Evolutionary conservation across 2,888 invertebrate genomes (phyloP), one percentile per base, ranked within the genome.

Genomic region (Synanthedon vespiformis): DNA sequence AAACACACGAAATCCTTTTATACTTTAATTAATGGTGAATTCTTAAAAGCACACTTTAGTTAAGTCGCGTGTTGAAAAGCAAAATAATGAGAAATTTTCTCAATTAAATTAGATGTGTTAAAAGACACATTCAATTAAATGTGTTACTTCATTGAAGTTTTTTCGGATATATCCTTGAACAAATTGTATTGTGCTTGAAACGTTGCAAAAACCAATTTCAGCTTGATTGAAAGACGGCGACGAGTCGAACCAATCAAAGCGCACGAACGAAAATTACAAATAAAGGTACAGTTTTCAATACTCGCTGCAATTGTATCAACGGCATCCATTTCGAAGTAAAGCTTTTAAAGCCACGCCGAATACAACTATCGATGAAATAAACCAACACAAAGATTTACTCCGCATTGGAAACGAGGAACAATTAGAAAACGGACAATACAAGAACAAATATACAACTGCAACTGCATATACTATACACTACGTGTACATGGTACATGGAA

Each of bases 251-350:
- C n/a, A 44, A 14, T 44, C 44, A 12, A 14, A 44, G n/a, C 14
- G 44, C 44, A 44, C 44, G n/a, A 44, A 44, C 12, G 14, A 44
- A 44, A 44, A 44, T 44, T 44, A 14, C 44, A 44, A 44, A 44
- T 44, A 12, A 44, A 44, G 34, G 44, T 44, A 44, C 44, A 14
- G 22, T 22, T 22, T 22, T 22, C 6, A n/a, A n/a, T 44, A 12
- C 13, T n/a, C 6, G n/a, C 44, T 44, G 14, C 44, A 44, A 44
- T 13, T 61, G 55, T 62, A 62, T 65, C 61, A 58, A 54, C 56
- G 40, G 62, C 63, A 63, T 59, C 62, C 57, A 65, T 65, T 52
- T 13, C 5, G 34, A 34, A 51, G 4, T 41, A 50, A 54, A 48
- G 50, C 40, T 54, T 54, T 52, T 22, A 13, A 13, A 12, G 54